These are phyloP conservation scores for Drosophila monieri DNA, from an alignment of 2,888 invertebrate species.

Conservation along the genomic window DNA sequence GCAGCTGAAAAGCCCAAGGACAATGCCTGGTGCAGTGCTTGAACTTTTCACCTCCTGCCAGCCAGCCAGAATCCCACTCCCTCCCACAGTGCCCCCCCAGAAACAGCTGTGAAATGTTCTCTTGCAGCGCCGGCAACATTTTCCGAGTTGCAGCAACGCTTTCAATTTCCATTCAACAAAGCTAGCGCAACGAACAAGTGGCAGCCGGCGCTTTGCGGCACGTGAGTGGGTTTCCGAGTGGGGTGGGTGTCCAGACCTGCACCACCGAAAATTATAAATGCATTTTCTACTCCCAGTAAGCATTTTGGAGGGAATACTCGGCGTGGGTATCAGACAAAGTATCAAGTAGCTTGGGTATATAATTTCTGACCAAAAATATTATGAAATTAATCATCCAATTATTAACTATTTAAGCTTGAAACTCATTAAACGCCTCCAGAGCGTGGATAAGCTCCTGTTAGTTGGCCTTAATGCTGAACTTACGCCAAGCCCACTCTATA, in stretches of 20 bases:
- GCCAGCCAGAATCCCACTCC: background rate
- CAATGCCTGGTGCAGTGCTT: slow-evolving; percentile 51
- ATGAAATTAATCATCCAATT: slow-evolving; percentile 1
- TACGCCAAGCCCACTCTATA: slow-evolving; percentile 23
- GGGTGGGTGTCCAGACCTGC: slow-evolving; percentile 35
- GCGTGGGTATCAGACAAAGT: slow-evolving; percentile 44
- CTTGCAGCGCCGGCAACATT: slow-evolving; percentile 39
- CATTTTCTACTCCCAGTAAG: slow-evolving; percentile 25
- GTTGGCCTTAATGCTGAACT: slow-evolving; percentile 44
- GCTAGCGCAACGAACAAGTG: slow-evolving; percentile 35
- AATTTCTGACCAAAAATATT: background rate
- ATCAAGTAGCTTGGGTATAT: too few relatives aligned
- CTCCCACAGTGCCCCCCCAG: background rate
- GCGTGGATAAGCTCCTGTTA: slow-evolving; percentile 41
- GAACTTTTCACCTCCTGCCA: slow-evolving; percentile 55
- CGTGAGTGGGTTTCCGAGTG: slow-evolving; percentile 45
- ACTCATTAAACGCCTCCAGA: slow-evolving; percentile 2
- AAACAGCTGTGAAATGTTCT: slow-evolving; percentile 60
- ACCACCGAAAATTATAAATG: slow-evolving; percentile 27
- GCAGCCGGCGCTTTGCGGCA: slow-evolving; percentile 41
- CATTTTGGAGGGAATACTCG: slow-evolving; percentile 16
- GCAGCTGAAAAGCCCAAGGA: slow-evolving; percentile 62
- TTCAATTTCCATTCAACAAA: slow-evolving; percentile 47
- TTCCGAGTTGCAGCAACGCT: slow-evolving; percentile 55
- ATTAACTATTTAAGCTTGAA: background rate